Conservation (phyloP, 2,888 invertebrate species). For the Macaria liturata region DNA sequence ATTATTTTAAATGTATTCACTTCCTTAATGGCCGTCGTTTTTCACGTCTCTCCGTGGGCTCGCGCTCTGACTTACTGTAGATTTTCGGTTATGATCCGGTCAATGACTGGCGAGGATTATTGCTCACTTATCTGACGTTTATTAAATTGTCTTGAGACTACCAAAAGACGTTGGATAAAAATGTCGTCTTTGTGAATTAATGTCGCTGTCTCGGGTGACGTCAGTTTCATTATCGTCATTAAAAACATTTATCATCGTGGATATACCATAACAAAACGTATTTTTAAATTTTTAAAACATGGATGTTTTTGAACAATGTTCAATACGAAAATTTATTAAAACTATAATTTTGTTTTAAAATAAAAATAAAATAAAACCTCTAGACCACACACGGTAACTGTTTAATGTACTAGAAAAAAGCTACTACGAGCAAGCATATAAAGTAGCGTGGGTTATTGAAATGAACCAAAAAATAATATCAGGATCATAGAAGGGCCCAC, state of each 20-base stretch:
- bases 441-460: conserved; percentile 61
- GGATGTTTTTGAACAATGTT: too few species aligned
- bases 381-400: conserved; percentile 49
- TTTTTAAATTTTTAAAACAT: too few species aligned
- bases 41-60: conserved; percentile 70
- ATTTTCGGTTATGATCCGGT: conserved; percentile 82
- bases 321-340: too few species aligned
- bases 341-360: too few species aligned
- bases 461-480: conserved; percentile 69
- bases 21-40: conserved; percentile 83
- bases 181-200: conserved; percentile 47
- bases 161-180: conserved; percentile 44
- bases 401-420: conserved; percentile 36
- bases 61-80: conserved; percentile 74
- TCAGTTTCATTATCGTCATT: conserved; percentile 23
- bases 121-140: conserved; percentile 66
- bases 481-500: conserved; percentile 66
- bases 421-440: conserved; percentile 39
- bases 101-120: conserved; percentile 75
- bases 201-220: conserved; percentile 36
- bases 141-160: conserved; percentile 63
- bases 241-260: too few species aligned
- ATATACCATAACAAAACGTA: too few species aligned
- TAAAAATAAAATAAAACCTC: neutral
- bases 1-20: conserved; percentile 84